Evolutionary conservation across 2,113 vertebrate genomes (phyloP).

Genomic region (Apodemus sylvaticus): DNA sequence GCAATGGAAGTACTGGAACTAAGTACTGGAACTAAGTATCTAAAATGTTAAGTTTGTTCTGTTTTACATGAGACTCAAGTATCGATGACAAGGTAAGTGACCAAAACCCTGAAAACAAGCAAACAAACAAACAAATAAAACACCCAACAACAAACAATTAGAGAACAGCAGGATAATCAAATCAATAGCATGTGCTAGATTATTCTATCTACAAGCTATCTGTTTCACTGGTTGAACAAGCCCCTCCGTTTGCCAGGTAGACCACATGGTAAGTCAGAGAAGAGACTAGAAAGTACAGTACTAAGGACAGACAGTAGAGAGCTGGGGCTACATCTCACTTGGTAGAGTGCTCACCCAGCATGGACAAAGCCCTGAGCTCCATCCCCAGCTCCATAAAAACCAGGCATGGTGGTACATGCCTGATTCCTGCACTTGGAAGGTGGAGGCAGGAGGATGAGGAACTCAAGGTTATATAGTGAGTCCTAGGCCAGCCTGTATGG

Average conservation of each 20-base stretch:
- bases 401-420: neutral
- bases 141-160: neutral
- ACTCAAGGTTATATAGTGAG: neutral
- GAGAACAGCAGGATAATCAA: neutral
- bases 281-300: neutral
- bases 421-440: neutral
- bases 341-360: neutral
- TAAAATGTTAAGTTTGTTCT: neutral
- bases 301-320: fast-evolving
- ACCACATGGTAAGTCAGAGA: fast-evolving
- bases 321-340: neutral
- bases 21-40: too few species aligned
- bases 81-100: neutral
- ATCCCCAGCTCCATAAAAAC: neutral
- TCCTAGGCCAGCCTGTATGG: neutral
- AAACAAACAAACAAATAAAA: neutral
- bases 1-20: neutral
- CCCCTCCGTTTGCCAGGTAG: neutral
- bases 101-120: neutral
- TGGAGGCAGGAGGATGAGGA: neutral
- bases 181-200: neutral
- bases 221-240: neutral
- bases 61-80: neutral
- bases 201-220: neutral
- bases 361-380: neutral